These are phyloP conservation scores for Chironex yamaguchii DNA, from an alignment of 30 jellyfish, hydroid and myxozoan species.

Conservation along the genomic window DNA sequence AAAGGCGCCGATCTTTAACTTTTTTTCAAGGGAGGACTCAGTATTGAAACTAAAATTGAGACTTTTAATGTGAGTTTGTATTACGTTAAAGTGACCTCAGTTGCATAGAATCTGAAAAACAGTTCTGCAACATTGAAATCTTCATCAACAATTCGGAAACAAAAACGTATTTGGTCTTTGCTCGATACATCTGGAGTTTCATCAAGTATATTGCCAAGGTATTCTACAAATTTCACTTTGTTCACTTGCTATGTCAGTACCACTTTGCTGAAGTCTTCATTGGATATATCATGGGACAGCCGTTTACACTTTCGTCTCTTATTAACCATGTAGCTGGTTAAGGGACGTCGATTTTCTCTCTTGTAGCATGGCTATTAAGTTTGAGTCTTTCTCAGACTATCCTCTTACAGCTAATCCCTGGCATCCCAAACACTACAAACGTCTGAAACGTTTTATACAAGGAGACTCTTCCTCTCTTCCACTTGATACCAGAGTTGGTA, in stretches of 20 bases:
- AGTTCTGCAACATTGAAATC: background rate
- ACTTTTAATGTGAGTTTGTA: too few relatives aligned
- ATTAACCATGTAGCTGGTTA: slow-evolving; percentile 53
- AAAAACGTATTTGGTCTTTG: slow-evolving; percentile 50
- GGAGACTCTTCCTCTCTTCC: slow-evolving; percentile 9
- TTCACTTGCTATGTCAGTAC: slow-evolving; percentile 49
- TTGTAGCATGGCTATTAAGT: slow-evolving; percentile 47
- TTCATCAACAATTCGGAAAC: slow-evolving; percentile 5
- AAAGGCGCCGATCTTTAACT: too few relatives aligned
- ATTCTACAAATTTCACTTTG: slow-evolving; percentile 46
- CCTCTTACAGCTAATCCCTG: slow-evolving; percentile 48
- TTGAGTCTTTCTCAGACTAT: slow-evolving; percentile 28
- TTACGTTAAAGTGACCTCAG: too few relatives aligned
- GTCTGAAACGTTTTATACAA: too few relatives aligned
- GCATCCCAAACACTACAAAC: slow-evolving; percentile 7
- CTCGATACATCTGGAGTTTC: slow-evolving; percentile 34
- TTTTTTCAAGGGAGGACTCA: too few relatives aligned
- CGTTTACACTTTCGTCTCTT: slow-evolving; percentile 53
- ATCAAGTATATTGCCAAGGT: slow-evolving; percentile 34
- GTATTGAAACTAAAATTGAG: too few relatives aligned
- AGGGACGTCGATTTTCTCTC: slow-evolving; percentile 36
- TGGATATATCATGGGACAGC: slow-evolving; percentile 46
- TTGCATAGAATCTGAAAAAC: background rate
- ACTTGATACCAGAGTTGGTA: background rate
- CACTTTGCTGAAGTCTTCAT: slow-evolving; percentile 54